These are phyloP conservation scores for Neomicropteryx cornuta DNA, from an alignment of 1,140 invertebrate species.

Conservation along the genomic window DNA sequence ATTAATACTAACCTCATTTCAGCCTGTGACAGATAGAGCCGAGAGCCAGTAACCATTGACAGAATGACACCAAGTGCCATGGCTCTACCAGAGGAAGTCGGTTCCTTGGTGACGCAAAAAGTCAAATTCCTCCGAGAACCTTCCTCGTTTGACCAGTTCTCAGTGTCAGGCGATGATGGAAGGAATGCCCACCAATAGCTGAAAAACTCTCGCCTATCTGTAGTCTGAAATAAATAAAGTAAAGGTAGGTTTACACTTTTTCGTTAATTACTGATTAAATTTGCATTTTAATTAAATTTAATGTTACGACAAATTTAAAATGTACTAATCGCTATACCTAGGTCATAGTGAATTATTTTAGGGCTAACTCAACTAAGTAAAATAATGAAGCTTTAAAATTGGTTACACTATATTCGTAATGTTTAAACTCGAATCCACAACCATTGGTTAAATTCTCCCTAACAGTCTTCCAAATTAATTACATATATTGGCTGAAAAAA, in stretches of 20 bases:
- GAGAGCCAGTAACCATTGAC: slow-evolving; percentile 28
- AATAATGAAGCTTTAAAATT: neutral
- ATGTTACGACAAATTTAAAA: neutral
- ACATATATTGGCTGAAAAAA: neutral
- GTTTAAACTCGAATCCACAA: neutral
- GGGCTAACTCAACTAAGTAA: neutral
- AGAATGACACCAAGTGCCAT: slow-evolving; percentile 30
- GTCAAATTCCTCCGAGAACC: slow-evolving; percentile 26
- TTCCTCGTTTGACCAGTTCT: slow-evolving; percentile 22
- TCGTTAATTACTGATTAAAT: neutral
- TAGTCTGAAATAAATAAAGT: slow-evolving; percentile 18
- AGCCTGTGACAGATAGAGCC: slow-evolving; percentile 31
- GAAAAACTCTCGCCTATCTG: slow-evolving; percentile 34
- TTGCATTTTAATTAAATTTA: neutral
- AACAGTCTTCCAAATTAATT: neutral
- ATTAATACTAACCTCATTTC: slow-evolving; percentile 25
- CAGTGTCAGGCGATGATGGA: slow-evolving; percentile 24
- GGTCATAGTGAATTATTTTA: neutral
- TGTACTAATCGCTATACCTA: neutral
- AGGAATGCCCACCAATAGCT: slow-evolving; percentile 38
- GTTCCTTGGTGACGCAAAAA: slow-evolving; percentile 27
- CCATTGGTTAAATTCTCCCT: neutral
- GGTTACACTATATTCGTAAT: neutral
- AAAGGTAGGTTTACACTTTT: slow-evolving; percentile 1
- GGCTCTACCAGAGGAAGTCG: slow-evolving; percentile 26